Evolutionary conservation across 2,888 invertebrate genomes (phyloP).

Genomic region (Chydorus sphaericus): DNA sequence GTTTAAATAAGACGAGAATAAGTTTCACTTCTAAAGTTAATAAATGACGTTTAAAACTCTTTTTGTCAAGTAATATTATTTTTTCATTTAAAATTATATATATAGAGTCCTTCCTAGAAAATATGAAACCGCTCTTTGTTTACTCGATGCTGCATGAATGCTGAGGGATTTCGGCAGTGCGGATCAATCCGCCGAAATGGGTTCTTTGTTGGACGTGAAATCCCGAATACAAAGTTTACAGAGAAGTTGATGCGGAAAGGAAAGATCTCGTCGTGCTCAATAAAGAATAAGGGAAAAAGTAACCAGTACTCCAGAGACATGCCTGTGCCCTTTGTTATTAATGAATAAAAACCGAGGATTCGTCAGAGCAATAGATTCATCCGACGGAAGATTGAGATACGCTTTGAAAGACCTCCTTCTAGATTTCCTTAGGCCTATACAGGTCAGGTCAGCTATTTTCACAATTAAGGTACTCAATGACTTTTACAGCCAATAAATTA

Average conservation of each 20-base stretch:
- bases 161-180: conserved; percentile 32
- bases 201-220: conserved; percentile 23
- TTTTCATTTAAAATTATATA: not conserved
- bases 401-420: not conserved
- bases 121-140: conserved; percentile 11
- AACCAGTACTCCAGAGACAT: not conserved
- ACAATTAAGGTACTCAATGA: conserved; percentile 40
- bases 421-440: not conserved
- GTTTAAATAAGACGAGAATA: too few relatives aligned
- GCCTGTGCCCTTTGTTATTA: not conserved
- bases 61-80: too few relatives aligned
- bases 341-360: not conserved
- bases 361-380: too few relatives aligned
- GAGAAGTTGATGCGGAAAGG: conserved; percentile 22
- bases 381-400: not conserved
- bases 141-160: conserved; percentile 27
- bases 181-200: conserved; percentile 30
- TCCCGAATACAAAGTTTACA: conserved; percentile 23
- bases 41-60: too few relatives aligned
- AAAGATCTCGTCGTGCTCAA: conserved; percentile 24
- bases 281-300: conserved; percentile 18
- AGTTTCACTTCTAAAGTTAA: too few relatives aligned
- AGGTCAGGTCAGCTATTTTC: conserved; percentile 43
- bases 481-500: conserved; percentile 46
- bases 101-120: not conserved